Percentiles rank a stretch among this genome's conserved stretches.
These are phyloP conservation scores for Masnerella sp. DNA, from an alignment of 2,888 invertebrate genomes.

Conservation along the genomic window DNA sequence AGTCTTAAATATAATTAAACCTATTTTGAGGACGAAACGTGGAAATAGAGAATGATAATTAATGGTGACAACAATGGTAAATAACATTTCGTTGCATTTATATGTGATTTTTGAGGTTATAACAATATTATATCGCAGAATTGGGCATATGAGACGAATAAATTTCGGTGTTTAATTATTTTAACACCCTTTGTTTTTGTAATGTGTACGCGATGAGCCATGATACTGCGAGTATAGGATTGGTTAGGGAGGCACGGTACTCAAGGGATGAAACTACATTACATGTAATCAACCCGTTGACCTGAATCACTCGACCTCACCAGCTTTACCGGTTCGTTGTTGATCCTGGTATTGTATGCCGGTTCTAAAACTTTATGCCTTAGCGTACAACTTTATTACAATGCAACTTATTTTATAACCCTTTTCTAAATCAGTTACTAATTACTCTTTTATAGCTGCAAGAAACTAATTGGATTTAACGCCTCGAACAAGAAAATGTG, in stretches of 20 bases:
- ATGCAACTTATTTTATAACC: conserved; percentile 20
- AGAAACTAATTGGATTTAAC: conserved; percentile 4
- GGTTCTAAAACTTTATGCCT: conserved; percentile 9
- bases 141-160: conserved; percentile 1
- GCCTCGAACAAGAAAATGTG: too few relatives aligned
- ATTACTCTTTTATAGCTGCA: conserved; percentile 5
- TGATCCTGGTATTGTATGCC: conserved; percentile 11
- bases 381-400: conserved; percentile 6
- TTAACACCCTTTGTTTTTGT: conserved; percentile 19
- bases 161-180: conserved; percentile 25
- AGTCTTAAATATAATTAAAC: too few relatives aligned
- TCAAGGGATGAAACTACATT: conserved; percentile 69
- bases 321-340: conserved; percentile 17
- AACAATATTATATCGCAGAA: background rate
- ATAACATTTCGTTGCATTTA: too few relatives aligned
- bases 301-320: conserved; percentile 64
- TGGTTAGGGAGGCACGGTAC: conserved; percentile 60
- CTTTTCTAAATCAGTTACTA: conserved; percentile 15
- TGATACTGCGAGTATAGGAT: conserved; percentile 29
- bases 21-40: too few relatives aligned
- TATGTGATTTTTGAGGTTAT: conserved; percentile 4
- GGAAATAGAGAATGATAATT: background rate
- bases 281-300: conserved; percentile 71
- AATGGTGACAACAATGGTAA: too few relatives aligned
- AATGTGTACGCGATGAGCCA: conserved; percentile 17